Conservation (phyloP, 2,797 vertebrate genomes). For the Cyprinella venusta region DNA sequence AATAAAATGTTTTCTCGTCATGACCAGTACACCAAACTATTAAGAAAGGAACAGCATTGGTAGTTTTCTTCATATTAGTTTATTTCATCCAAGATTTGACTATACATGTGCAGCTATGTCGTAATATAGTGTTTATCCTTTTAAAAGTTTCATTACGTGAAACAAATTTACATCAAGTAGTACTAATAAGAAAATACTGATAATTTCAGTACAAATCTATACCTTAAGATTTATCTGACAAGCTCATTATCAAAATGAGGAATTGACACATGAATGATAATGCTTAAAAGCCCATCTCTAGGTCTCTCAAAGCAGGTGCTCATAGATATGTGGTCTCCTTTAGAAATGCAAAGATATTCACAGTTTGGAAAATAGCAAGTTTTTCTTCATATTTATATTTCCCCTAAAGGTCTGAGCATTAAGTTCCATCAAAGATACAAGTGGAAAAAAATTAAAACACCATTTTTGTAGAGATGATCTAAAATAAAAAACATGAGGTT, state of each 20-base stretch:
- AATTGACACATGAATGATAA: conserved; percentile 60
- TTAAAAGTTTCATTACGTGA: conserved; percentile 75
- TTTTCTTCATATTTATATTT: conserved; percentile 41
- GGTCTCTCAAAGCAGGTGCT: conserved; percentile 62
- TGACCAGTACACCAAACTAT: neutral
- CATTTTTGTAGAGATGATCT: conserved; percentile 56
- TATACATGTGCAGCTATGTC: conserved; percentile 72
- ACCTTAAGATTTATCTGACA: conserved; percentile 78
- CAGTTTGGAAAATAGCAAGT: conserved; percentile 73
- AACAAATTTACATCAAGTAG: conserved; percentile 79
- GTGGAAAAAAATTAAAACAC: conserved; percentile 27
- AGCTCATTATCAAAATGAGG: conserved; percentile 69
- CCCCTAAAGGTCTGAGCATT: conserved; percentile 23
- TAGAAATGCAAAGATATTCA: conserved; percentile 74
- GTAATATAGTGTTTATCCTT: conserved; percentile 69
- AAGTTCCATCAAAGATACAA: conserved; percentile 12
- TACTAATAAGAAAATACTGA: conserved; percentile 85
- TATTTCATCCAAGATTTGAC: conserved; percentile 77
- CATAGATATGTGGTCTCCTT: conserved; percentile 50
- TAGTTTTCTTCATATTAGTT: conserved; percentile 76
- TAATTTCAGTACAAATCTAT: conserved; percentile 84
- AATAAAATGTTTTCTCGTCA: neutral
- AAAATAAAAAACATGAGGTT: conserved; percentile 55
- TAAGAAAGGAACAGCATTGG: conserved; percentile 34
- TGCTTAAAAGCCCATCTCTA: conserved; percentile 59